Base-by-base conservation (phyloP, 2,113 vertebrate genomes). In the Myotis brandtii region DNA sequence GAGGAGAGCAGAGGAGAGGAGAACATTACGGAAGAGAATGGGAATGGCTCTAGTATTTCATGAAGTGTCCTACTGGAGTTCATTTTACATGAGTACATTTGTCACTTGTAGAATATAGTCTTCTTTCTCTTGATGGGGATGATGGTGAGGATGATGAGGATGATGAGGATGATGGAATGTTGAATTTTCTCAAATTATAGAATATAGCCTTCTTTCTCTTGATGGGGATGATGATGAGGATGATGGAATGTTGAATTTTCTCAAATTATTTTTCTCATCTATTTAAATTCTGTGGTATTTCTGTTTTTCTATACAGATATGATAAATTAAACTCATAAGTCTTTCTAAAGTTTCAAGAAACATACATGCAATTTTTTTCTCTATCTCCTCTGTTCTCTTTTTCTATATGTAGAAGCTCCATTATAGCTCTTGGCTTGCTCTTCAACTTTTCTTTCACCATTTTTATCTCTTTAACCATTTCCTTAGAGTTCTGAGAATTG, bases 331-430 rank as follows among this genome's bases (percentile, higher is more conserved):
- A 48, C 16, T 56, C 67, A 59, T 34, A 25, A 16, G 64, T 25
- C 54, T 96, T 93, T 62, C 54, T 75, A 23, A 70, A 59, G 25
- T 76, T 76, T n/a, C n/a, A n/a, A n/a, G 77, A 91, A 87, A 90
- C 2, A 18, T 13, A n/a, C 2, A 5, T 56, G 12, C 20, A 34
- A 66, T 27, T 73, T 48, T 37, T 37, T 48, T 56, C 70, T 66
- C 46, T 25, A 0, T 70, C 34, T 52, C 6, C 25, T 77, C 46
- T 59, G 5, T 88, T 93, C 17, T 69, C 32, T 82, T 50, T 6
- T 76, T 79, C 50, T 46, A 1, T 43, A 17, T n/a, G 18, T 9
- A 77, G 88, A 94, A n/a, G 32, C 50, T 89, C 80, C 18, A 0
- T 17, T n/a, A 17, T 1, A 37, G 37, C 46, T 83, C 76, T 76